These are phyloP conservation scores for Arenaria interpres DNA, from an alignment of 2,113 vertebrate genomes.

Conservation along the genomic window DNA sequence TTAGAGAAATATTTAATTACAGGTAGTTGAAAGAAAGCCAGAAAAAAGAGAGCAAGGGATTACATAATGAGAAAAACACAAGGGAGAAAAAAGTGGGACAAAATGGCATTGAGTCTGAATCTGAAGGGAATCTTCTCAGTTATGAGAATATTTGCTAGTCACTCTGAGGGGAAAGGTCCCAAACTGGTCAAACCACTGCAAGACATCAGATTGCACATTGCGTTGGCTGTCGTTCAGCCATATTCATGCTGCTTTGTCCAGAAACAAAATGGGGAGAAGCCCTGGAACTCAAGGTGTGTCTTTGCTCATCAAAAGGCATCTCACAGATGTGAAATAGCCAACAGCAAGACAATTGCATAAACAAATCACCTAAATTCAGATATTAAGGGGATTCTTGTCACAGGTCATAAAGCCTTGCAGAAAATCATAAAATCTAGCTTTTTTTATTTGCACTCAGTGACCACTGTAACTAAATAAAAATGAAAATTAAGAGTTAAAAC, in stretches of 20 bases:
- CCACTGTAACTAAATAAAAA: background rate
- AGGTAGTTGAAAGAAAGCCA: background rate
- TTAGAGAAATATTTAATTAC: background rate
- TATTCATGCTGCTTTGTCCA: background rate
- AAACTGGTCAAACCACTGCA: background rate
- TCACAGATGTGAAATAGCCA: background rate
- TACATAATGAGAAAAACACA: background rate
- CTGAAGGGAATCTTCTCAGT: background rate
- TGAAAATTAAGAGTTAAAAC: background rate
- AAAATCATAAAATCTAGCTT: background rate
- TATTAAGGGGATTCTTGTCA: background rate
- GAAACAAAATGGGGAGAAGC: background rate
- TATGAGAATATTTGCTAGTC: background rate
- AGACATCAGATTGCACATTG: accelerated
- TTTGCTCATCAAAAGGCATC: background rate
- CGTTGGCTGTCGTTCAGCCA: accelerated
- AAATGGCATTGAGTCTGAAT: background rate
- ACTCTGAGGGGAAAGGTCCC: background rate
- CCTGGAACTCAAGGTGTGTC: background rate
- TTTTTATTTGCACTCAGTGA: background rate
- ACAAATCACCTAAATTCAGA: background rate
- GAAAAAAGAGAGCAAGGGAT: background rate
- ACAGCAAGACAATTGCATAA: background rate
- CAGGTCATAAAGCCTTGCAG: background rate
- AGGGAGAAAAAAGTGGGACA: background rate